These are phyloP conservation scores for Maniola hyperantus DNA, from an alignment of 2,888 invertebrate genomes.

Conservation along the genomic window DNA sequence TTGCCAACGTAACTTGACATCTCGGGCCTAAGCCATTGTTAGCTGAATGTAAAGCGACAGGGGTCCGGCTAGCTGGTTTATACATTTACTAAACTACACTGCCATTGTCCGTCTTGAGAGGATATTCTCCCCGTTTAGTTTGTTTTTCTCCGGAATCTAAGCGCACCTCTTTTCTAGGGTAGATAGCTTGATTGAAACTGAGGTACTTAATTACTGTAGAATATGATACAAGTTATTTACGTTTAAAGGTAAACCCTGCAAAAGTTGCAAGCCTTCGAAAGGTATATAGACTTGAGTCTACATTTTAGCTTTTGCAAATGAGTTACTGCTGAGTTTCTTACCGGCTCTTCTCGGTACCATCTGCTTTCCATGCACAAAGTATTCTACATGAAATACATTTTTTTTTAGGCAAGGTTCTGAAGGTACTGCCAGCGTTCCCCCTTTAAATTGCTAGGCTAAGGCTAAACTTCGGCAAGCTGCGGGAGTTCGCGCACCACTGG, in stretches of 20 bases:
- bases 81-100: conserved; percentile 66
- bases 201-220: conserved; percentile 34
- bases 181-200: conserved; percentile 43
- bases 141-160: conserved; percentile 46
- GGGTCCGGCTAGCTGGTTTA: conserved; percentile 53
- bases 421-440: no score
- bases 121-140: conserved; percentile 47
- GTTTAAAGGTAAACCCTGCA: background rate
- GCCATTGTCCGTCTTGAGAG: conserved; percentile 67
- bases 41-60: conserved; percentile 42
- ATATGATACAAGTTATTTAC: conserved; percentile 22
- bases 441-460: no score
- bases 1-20: conserved; percentile 52
- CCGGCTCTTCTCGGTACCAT: no score
- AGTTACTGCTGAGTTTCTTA: no score
- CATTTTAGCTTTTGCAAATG: no score
- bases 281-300: background rate
- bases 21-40: conserved; percentile 37
- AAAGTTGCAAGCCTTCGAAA: background rate
- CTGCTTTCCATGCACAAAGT: no score
- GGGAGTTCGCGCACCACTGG: no score
- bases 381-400: no score
- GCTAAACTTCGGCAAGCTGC: no score
- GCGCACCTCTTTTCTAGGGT: conserved; percentile 43
- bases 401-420: no score